Evolutionary conservation across 2,888 invertebrate genomes (phyloP).

Genomic region (Stenolophus ochropezus): DNA sequence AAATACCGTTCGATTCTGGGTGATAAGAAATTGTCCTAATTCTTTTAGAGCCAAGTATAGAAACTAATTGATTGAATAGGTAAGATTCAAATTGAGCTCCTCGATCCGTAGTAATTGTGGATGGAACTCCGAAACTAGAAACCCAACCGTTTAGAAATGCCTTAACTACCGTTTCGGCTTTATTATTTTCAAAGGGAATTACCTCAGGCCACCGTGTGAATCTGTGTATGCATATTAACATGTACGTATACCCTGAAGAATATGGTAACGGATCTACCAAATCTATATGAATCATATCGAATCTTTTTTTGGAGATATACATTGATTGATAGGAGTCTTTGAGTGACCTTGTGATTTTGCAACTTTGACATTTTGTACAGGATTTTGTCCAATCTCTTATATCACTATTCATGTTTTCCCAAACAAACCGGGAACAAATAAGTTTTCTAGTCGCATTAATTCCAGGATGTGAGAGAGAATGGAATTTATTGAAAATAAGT

Average conservation of each 20-base stretch:
- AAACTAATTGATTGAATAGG: not conserved
- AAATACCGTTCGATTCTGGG: not conserved
- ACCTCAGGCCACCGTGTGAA: slow-evolving; percentile 64
- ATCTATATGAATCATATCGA: too few relatives aligned
- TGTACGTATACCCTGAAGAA: slow-evolving; percentile 66
- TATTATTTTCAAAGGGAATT: slow-evolving; percentile 63
- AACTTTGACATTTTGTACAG: too few relatives aligned
- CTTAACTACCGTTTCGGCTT: slow-evolving; percentile 61
- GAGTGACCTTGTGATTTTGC: too few relatives aligned
- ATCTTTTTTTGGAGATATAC: too few relatives aligned
- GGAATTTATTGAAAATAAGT: too few relatives aligned
- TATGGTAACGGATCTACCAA: slow-evolving; percentile 67
- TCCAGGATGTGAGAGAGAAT: too few relatives aligned
- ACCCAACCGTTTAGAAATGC: slow-evolving; percentile 46
- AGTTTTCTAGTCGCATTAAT: too few relatives aligned
- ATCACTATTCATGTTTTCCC: too few relatives aligned
- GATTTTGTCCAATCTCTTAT: too few relatives aligned
- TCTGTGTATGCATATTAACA: slow-evolving; percentile 67
- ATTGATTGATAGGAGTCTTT: too few relatives aligned
- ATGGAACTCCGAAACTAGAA: slow-evolving; percentile 57
- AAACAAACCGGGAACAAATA: too few relatives aligned
- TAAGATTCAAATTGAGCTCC: slow-evolving; percentile 9
- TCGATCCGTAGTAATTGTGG: slow-evolving; percentile 60
- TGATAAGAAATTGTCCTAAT: not conserved
- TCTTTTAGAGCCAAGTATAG: not conserved